phyloP scores from a whole-genome alignment of 2,888 invertebrate genomes.

The Drosophila yooni region DNA sequence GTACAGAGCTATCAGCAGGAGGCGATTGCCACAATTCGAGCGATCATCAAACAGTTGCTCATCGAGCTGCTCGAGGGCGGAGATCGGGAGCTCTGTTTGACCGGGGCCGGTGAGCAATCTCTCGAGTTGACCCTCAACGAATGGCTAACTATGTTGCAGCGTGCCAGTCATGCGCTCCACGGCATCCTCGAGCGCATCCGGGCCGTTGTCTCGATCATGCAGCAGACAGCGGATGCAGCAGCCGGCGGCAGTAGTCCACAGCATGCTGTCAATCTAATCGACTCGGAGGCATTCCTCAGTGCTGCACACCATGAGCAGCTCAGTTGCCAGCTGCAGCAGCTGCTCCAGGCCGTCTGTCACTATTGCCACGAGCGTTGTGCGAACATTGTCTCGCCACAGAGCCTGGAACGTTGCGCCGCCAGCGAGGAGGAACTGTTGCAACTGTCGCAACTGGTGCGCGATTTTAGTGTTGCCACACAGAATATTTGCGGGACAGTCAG shows the following conservation, averaged over 20 bases:
- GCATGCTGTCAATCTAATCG: constrained; percentile 86
- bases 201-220: constrained; percentile 91
- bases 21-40: constrained; percentile 94
- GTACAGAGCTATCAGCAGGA: constrained; percentile 95
- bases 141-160: constrained; percentile 89
- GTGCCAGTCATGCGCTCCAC: constrained; percentile 88
- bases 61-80: constrained; percentile 90
- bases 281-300: constrained; percentile 90
- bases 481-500: constrained; percentile 90
- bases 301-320: constrained; percentile 89
- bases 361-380: constrained; percentile 97
- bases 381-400: constrained; percentile 92
- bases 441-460: constrained; percentile 91
- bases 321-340: constrained; percentile 90
- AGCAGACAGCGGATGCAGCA: constrained; percentile 90
- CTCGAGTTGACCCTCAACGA: constrained; percentile 88
- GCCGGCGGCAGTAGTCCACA: constrained; percentile 85
- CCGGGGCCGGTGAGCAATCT: constrained; percentile 85
- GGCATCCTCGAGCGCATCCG: constrained; percentile 91
- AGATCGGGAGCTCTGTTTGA: constrained; percentile 86
- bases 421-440: constrained; percentile 91
- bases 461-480: constrained; percentile 91
- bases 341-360: constrained; percentile 93
- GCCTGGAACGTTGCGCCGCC: constrained; percentile 89
- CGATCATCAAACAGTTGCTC: constrained; percentile 94